Evolutionary conservation across 2,888 invertebrate species (phyloP), one percentile per base, ranked within the genome.

Genomic region (Thecocarcelia acutangulata): DNA sequence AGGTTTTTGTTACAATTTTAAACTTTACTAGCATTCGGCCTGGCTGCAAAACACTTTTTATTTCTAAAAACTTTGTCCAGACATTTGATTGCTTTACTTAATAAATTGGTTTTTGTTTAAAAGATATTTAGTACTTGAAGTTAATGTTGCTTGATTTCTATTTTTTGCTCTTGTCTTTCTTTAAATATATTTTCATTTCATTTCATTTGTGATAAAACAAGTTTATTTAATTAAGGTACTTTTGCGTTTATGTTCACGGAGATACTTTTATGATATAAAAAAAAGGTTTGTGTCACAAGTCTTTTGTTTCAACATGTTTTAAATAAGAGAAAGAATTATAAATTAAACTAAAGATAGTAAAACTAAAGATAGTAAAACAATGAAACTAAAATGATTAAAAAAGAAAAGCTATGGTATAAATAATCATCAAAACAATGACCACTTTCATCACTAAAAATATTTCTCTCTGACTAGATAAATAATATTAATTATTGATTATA

Each of bases 1-100:
- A 28, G 63, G 56, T 80, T 66, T 64, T n/a, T 66, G 61, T 77
- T 75, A 59, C 28, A 75, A n/a, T 66, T 70, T 70, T 66, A 58
- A 40, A 13, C 15, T 17, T 33, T 37, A 11, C 48, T 44, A 46
- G 19, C 19, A 17, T 44, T 21, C 66, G 21, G 28, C 21, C 54
- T 63, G n/a, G 37, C 17, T 42, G 3, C 11, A 48, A 80, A 72
- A 61, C 64, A 76, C 69, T 80, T 80, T 80, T 70, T 44, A 48
- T 59, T 76, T 54, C 42, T 17, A 24, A 50, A 56, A 63, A n/a
- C 28, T 63, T 33, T 69, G 44, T 46, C 44, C 68, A 56, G 56
- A 37, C 63, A 15, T 19, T 77, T 70, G 61, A 70, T 44, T 70
- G 40, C 19, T 64, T 56, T 56, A 64, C 12, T 17, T 48, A 24